Evolutionary conservation across 2,797 vertebrate species (phyloP).

Genomic region (Sebastolobus alascanus): DNA sequence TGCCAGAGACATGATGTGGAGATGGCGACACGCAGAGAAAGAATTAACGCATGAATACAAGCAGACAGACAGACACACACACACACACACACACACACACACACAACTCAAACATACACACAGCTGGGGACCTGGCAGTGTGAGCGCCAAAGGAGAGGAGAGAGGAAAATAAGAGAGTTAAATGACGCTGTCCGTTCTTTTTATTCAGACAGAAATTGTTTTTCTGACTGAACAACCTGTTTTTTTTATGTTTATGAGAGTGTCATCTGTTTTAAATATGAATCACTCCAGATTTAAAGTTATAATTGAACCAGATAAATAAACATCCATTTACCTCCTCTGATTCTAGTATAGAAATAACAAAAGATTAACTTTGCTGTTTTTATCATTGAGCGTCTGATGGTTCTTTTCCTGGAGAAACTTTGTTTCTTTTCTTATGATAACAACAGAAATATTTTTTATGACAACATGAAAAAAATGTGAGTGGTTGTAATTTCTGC

Average conservation of each 20-base stretch:
- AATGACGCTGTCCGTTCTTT: neutral
- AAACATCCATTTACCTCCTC: no score
- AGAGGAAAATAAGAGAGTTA: neutral
- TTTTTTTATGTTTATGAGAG: neutral
- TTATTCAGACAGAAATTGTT: neutral
- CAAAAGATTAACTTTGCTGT: no score
- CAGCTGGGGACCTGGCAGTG: conserved; percentile 32
- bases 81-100: neutral
- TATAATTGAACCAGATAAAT: neutral
- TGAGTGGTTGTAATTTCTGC: neutral
- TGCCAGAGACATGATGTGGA: conserved; percentile 47
- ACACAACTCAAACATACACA: conserved; percentile 33
- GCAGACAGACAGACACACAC: neutral
- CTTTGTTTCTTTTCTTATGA: neutral
- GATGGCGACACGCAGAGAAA: conserved; percentile 32
- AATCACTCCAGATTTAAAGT: neutral
- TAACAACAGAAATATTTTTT: neutral
- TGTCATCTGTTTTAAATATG: neutral
- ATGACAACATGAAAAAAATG: neutral
- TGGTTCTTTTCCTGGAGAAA: neutral
- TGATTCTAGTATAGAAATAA: neutral
- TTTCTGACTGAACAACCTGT: neutral
- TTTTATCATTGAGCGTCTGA: neutral
- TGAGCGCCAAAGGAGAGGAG: neutral
- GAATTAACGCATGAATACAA: conserved; percentile 26